Conservation (phyloP, 2,888 invertebrate species). For the Trisateles emortualis region DNA sequence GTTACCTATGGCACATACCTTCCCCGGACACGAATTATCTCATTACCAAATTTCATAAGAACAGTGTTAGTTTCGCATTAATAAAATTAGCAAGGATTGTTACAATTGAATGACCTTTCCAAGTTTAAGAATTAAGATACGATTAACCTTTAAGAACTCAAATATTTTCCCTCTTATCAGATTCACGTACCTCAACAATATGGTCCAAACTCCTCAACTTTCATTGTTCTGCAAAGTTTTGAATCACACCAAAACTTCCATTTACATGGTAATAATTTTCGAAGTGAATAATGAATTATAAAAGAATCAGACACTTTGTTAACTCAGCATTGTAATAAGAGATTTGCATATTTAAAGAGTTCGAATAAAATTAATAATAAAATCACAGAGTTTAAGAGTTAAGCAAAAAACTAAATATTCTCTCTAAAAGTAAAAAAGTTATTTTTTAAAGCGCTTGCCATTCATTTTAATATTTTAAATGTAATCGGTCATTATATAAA, state of each 20-base stretch:
- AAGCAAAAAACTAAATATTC: neutral
- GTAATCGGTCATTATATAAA: too few species aligned
- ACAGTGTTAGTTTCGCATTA: too few species aligned
- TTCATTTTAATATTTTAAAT: too few species aligned
- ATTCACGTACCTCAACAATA: constrained; percentile 9
- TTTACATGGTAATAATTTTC: constrained; percentile 32
- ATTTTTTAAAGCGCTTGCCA: too few species aligned
- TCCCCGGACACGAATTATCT: too few species aligned
- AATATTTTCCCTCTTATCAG: constrained; percentile 14
- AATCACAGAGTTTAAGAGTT: neutral
- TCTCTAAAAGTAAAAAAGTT: too few species aligned
- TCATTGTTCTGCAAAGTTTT: constrained; percentile 24
- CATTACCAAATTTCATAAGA: too few species aligned
- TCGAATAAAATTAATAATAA: neutral
- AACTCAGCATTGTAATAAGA: neutral
- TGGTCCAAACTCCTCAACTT: constrained; percentile 17
- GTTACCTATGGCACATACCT: too few species aligned
- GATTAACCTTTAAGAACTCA: constrained; percentile 3
- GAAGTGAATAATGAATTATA: constrained; percentile 15
- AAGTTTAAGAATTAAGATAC: neutral
- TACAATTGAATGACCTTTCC: neutral
- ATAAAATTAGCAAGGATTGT: neutral
- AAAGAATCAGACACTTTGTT: constrained; percentile 10
- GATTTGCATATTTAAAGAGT: constrained; percentile 5
- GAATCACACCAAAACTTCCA: constrained; percentile 20